A percentile compares a stretch with the other conserved stretches of the same genome.
Evolutionary conservation across 2,113 vertebrate genomes (phyloP).

Genomic region (Tetraodon nigroviridis): DNA sequence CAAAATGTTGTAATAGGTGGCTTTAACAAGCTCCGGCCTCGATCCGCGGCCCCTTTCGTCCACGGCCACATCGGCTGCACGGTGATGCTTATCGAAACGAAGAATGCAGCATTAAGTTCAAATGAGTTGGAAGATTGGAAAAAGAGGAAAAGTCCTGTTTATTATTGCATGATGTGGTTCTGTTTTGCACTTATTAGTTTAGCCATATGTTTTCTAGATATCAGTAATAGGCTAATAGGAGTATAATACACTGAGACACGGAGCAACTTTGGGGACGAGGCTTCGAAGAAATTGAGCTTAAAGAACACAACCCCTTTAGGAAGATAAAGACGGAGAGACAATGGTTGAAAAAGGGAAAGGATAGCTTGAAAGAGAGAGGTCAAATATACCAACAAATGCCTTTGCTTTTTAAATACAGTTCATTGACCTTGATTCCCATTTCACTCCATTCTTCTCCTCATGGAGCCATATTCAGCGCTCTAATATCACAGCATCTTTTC

Average conservation of each 20-base stretch:
- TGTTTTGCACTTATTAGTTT: constrained; percentile 72
- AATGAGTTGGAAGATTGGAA: constrained; percentile 73
- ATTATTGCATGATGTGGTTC: constrained; percentile 57
- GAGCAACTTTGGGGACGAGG: constrained; percentile 25
- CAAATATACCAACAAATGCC: constrained; percentile 1
- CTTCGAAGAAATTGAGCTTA: constrained; percentile 32
- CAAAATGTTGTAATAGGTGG: constrained; percentile 68
- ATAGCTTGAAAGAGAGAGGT: constrained; percentile 7
- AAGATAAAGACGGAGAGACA: constrained; percentile 27
- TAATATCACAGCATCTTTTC: constrained; percentile 32
- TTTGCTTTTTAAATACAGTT: constrained; percentile 19
- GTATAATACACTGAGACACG: constrained; percentile 50
- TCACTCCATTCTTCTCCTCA: constrained; percentile 3
- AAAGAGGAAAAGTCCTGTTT: constrained; percentile 48
- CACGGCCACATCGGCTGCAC: constrained; percentile 51
- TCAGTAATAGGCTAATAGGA: constrained; percentile 49
- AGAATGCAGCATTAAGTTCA: constrained; percentile 70
- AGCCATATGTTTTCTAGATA: constrained; percentile 59
- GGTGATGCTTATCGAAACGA: constrained; percentile 71
- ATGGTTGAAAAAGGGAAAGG: constrained; percentile 34
- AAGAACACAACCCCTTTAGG: constrained; percentile 18
- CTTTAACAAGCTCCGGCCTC: constrained; percentile 62
- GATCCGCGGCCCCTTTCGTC: constrained; percentile 37
- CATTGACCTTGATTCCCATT: constrained; percentile 30
- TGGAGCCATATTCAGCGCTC: constrained; percentile 23